These are phyloP conservation scores for Periophthalmus magnuspinnatus DNA, from an alignment of 2,797 vertebrate species.

Conservation along the genomic window DNA sequence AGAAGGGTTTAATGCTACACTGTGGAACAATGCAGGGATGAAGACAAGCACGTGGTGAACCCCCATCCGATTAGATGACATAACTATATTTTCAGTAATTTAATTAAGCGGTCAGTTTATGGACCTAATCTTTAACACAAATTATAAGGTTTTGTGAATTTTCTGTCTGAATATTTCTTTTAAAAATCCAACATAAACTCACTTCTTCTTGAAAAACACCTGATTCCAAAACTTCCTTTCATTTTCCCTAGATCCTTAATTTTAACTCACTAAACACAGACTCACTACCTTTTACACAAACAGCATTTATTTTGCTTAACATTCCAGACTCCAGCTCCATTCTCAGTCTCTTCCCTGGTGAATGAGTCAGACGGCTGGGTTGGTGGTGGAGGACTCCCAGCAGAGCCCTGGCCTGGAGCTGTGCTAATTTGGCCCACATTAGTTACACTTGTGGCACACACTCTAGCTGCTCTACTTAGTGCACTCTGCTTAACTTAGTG, in stretches of 20 bases:
- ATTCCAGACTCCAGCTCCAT: neutral
- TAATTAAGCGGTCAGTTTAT: neutral
- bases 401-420: constrained; percentile 36
- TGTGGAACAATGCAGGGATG: too few species aligned
- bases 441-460: constrained; percentile 45
- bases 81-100: neutral
- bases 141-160: neutral
- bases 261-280: constrained; percentile 7
- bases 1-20: too few species aligned
- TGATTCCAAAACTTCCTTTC: neutral
- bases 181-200: neutral
- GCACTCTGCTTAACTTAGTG: neutral
- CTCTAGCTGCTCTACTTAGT: constrained; percentile 26
- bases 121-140: neutral
- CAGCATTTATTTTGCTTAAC: neutral
- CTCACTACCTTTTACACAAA: constrained; percentile 18
- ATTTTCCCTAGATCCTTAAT: too few species aligned
- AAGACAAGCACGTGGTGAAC: too few species aligned
- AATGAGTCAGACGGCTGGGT: constrained; percentile 43
- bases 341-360: constrained; percentile 35
- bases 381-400: constrained; percentile 41
- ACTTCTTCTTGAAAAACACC: neutral
- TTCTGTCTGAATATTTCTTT: neutral
- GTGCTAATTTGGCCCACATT: constrained; percentile 55
- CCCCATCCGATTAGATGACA: too few species aligned